Base-by-base conservation (phyloP, 2,113 vertebrate genomes). In the Lichenostomus cassidix region DNA sequence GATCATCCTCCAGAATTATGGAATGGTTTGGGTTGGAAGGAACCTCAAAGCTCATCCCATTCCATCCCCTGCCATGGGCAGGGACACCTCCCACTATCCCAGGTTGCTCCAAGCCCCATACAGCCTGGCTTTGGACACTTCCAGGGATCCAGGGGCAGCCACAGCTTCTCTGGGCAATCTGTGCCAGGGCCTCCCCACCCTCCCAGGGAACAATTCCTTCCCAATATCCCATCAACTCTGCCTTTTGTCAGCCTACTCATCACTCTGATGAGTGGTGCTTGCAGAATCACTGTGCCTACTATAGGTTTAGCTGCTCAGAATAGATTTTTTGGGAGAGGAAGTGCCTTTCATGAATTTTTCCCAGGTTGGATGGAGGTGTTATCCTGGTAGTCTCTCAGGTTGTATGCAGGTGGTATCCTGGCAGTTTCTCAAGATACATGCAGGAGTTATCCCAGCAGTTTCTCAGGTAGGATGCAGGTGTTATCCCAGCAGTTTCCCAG, bases 61-160 rank as follows among this genome's bases (percentile, higher is more conserved):
- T 1, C 7, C 53, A 12, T 3, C 1, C 37, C 18, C 53, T 39
- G 22, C 87, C 53, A 31, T 7, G 46, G 28, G 20, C 69, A 68
- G 62, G 39, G 62, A 46, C 62, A 53, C 4, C 29, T 89, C 0
- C 62, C 70, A 55, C 21, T 0, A 0, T 4, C 41, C 87, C 87
- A 69, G 47, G 7, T 0, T 7, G 29, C 35, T 76, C 55, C 70
- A 31, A 82, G 3, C 46, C 23, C 44, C 0, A 0, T 21, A 53
- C 70, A 62, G 0, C 47, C 55, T 23, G 55, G 21, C 29, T 63
- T 49, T 41, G 87, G 63, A 0, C 79, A 69, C 55, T 55, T 0
- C 70, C 70, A 83, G 70, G 70, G 78, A 47, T 47, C 44, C 71
- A 85, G 79, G 25, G n/a, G 14, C 70, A 83, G 62, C 39, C 70